Evolutionary conservation across 2,888 invertebrate species (phyloP).

Genomic region (Polydrusus cervinus): DNA sequence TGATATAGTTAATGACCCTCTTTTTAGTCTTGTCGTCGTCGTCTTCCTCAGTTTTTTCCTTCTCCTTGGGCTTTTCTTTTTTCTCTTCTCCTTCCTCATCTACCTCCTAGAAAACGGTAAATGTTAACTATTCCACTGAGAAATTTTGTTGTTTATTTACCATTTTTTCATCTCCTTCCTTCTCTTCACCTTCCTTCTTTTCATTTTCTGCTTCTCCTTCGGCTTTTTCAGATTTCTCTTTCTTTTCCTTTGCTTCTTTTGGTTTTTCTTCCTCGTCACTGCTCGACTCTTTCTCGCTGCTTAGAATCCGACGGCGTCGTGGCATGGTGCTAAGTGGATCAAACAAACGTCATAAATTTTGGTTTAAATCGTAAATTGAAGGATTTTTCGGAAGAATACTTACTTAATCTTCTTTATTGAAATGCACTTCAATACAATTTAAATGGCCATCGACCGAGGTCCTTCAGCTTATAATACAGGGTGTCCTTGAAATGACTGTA

Average conservation of each 20-base stretch:
- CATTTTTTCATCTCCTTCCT: constrained; percentile 73
- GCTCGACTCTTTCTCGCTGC: constrained; percentile 67
- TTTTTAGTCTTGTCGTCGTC: constrained; percentile 63
- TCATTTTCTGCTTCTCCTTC: constrained; percentile 62
- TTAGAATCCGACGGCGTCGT: constrained; percentile 56
- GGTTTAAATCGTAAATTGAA: neutral
- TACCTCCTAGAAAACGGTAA: constrained; percentile 1
- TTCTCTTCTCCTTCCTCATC: constrained; percentile 61
- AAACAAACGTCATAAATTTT: neutral
- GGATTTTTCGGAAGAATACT: too few relatives aligned
- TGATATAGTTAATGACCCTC: constrained; percentile 74
- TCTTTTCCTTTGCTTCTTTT: constrained; percentile 57
- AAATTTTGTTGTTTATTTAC: constrained; percentile 15
- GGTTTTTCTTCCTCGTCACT: constrained; percentile 59
- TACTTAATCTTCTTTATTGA: too few relatives aligned
- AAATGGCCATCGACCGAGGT: too few relatives aligned
- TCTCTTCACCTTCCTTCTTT: constrained; percentile 69
- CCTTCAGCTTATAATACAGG: too few relatives aligned
- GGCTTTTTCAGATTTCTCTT: constrained; percentile 60
- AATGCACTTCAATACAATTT: too few relatives aligned
- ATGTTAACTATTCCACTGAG: too few relatives aligned
- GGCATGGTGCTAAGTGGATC: neutral
- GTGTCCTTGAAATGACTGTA: too few relatives aligned
- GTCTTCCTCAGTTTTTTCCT: constrained; percentile 57
- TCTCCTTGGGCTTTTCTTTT: constrained; percentile 73